Evolutionary conservation across 2,888 invertebrate species (phyloP).

Genomic region (Cantharis lateralis): DNA sequence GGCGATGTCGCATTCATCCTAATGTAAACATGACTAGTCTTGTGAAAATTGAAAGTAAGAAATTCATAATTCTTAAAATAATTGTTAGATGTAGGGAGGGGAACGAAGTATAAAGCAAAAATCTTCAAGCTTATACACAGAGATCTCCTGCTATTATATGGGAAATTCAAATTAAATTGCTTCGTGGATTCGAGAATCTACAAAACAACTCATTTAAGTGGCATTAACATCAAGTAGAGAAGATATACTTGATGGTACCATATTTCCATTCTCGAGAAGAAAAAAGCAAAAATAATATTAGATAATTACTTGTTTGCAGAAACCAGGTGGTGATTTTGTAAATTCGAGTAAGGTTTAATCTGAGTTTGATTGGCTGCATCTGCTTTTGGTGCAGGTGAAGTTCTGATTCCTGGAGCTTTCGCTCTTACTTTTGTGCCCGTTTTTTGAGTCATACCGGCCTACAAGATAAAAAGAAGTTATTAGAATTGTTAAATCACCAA

Average conservation of each 20-base stretch:
- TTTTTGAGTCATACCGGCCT: constrained; percentile 55
- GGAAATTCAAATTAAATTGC: constrained; percentile 27
- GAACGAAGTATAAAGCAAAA: constrained; percentile 38
- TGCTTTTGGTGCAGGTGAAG: constrained; percentile 74
- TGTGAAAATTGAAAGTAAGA: neutral
- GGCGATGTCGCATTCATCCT: constrained; percentile 55
- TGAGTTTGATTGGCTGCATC: constrained; percentile 76
- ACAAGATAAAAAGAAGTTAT: constrained; percentile 5
- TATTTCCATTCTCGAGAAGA: neutral
- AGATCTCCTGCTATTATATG: constrained; percentile 35
- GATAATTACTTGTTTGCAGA: constrained; percentile 59
- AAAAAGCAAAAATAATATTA: constrained; percentile 6
- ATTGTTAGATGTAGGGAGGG: constrained; percentile 34
- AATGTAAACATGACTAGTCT: constrained; percentile 7
- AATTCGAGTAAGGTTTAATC: constrained; percentile 60
- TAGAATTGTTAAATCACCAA: constrained; percentile 18
- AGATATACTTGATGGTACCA: constrained; percentile 7
- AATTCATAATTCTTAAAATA: neutral
- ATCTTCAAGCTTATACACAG: constrained; percentile 33
- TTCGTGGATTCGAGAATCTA: neutral
- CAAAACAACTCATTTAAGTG: neutral
- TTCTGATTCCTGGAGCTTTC: constrained; percentile 67
- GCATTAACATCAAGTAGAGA: constrained; percentile 5
- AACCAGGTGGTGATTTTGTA: constrained; percentile 58
- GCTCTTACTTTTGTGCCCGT: constrained; percentile 70